These are phyloP conservation scores for Neosilurus hyrtlii DNA, from an alignment of 2,797 vertebrate genomes.

Conservation along the genomic window DNA sequence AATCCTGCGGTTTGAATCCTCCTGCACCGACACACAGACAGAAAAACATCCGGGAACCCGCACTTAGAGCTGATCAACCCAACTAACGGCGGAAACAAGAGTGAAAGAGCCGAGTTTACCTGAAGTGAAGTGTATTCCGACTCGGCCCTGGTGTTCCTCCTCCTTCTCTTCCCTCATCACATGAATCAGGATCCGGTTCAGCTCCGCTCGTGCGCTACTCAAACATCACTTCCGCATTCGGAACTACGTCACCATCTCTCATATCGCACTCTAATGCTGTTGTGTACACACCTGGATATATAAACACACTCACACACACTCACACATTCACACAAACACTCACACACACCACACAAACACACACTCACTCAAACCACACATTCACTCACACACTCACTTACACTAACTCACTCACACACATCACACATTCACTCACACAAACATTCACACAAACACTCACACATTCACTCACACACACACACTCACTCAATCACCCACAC, in stretches of 20 bases:
- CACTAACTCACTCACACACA: no score
- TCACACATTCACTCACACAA: no score
- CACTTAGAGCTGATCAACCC: not conserved
- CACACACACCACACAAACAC: no score
- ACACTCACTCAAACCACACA: no score
- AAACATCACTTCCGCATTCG: no score
- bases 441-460: no score
- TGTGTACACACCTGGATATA: not conserved
- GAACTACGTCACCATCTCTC: no score
- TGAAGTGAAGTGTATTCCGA: conserved; percentile 49
- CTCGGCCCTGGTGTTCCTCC: conserved; percentile 63
- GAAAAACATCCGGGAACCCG: not conserved
- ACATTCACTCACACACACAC: no score
- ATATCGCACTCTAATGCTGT: not conserved
- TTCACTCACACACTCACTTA: no score
- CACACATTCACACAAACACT: no score
- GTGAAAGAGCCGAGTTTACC: conserved; percentile 45
- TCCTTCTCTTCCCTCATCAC: conserved; percentile 67
- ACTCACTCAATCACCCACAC: no score
- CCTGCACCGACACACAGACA: conserved; percentile 49
- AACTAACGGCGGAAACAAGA: not conserved
- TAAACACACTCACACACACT: no score
- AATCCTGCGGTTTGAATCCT: conserved; percentile 65
- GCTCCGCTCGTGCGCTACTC: conserved; percentile 25
- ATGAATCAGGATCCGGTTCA: conserved; percentile 64